Evolutionary conservation across 2,113 vertebrate genomes (phyloP).

Genomic region (Gadus macrocephalus): DNA sequence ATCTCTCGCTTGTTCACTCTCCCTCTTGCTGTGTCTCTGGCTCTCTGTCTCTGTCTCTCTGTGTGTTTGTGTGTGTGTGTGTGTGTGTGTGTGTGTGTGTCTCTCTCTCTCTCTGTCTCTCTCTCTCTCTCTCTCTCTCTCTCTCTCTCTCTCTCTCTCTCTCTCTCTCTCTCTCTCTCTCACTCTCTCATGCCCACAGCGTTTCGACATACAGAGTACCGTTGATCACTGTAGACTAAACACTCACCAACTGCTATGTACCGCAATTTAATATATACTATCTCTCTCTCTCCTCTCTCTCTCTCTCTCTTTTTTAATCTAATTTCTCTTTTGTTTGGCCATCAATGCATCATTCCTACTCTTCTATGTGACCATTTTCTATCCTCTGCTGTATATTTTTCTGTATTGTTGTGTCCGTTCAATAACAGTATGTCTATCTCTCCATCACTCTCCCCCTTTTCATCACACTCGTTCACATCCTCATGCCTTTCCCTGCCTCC

Average conservation of each 20-base stretch:
- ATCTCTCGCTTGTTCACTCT: no score
- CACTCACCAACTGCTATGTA: slow-evolving; percentile 41
- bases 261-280: slow-evolving; percentile 9
- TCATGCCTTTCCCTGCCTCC: no score
- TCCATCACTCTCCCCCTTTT: background rate
- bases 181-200: background rate
- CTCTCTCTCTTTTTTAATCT: background rate
- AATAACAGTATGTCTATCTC: background rate
- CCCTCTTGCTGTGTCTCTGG: no score
- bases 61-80: no score
- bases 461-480: background rate
- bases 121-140: no score
- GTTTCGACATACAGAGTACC: slow-evolving; percentile 24
- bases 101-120: no score
- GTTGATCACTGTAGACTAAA: slow-evolving; percentile 45
- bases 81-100: no score
- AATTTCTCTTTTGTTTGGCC: background rate
- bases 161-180: no score
- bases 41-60: no score
- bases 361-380: no score
- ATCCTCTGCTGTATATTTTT: background rate
- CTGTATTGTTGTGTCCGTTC: background rate
- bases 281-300: background rate
- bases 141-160: no score
- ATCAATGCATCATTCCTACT: background rate